Conservation (phyloP, 2,113 vertebrate genomes). For the Penelope pileata region DNA sequence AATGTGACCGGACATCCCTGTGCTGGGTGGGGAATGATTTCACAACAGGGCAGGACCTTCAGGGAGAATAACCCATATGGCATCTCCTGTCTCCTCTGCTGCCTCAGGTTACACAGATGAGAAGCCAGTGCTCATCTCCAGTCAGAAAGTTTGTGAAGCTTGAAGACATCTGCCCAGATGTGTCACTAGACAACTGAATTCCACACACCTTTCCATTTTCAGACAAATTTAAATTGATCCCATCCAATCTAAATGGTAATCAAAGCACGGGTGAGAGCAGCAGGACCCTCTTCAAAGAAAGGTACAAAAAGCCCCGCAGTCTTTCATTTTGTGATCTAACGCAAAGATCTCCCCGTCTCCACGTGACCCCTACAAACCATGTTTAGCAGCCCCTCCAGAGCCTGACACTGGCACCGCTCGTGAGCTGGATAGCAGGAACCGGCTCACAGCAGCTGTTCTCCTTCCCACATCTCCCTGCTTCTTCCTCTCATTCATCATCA, state of each 20-base stretch:
- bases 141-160: background rate
- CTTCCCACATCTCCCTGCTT: accelerated
- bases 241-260: background rate
- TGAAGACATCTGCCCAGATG: background rate
- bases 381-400: background rate
- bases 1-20: background rate
- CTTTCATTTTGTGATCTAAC: background rate
- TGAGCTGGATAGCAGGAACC: background rate
- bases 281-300: background rate
- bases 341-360: background rate
- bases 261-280: background rate
- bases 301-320: background rate
- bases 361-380: background rate
- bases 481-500: background rate
- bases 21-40: background rate
- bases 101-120: background rate
- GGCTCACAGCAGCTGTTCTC: background rate
- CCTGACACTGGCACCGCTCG: background rate
- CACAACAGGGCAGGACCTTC: background rate
- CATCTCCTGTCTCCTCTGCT: background rate
- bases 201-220: background rate
- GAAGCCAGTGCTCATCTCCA: background rate
- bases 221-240: background rate
- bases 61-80: background rate
- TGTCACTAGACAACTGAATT: background rate